These are phyloP conservation scores for Slavum lentiscoides DNA, from an alignment of 2,888 invertebrate species.

Conservation along the genomic window DNA sequence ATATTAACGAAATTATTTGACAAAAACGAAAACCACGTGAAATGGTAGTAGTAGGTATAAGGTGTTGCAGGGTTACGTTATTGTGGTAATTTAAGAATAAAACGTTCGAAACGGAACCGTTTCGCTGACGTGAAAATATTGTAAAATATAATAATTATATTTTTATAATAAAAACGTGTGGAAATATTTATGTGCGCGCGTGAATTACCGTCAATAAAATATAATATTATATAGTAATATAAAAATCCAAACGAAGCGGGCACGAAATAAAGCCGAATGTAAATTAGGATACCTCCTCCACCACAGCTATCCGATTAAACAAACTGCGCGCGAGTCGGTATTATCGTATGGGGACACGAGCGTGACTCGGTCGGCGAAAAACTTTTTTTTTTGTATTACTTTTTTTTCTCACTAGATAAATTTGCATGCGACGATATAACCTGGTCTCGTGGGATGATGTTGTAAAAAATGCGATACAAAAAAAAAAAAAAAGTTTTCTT, in stretches of 20 bases:
- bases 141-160: too few species aligned
- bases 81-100: too few species aligned
- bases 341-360: constrained; percentile 36
- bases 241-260: neutral
- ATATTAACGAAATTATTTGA: too few species aligned
- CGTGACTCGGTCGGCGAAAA: constrained; percentile 29
- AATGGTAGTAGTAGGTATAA: too few species aligned
- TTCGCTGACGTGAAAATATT: too few species aligned
- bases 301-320: constrained; percentile 24
- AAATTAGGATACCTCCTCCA: constrained; percentile 25
- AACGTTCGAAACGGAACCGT: too few species aligned
- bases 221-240: constrained; percentile 14
- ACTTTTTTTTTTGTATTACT: constrained; percentile 22
- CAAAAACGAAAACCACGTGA: too few species aligned
- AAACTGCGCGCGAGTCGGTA: constrained; percentile 21
- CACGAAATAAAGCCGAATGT: constrained; percentile 4
- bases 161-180: too few species aligned
- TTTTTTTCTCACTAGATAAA: constrained; percentile 45
- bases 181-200: too few species aligned
- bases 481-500: constrained; percentile 40
- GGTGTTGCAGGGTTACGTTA: too few species aligned
- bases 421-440: constrained; percentile 50
- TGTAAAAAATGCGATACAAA: constrained; percentile 30
- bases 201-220: neutral
- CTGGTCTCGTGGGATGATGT: constrained; percentile 35